Percentiles rank a stretch among this genome's conserved stretches.
Conservation (phyloP, 2,888 invertebrate genomes). For the Dryadula phaetusa region DNA sequence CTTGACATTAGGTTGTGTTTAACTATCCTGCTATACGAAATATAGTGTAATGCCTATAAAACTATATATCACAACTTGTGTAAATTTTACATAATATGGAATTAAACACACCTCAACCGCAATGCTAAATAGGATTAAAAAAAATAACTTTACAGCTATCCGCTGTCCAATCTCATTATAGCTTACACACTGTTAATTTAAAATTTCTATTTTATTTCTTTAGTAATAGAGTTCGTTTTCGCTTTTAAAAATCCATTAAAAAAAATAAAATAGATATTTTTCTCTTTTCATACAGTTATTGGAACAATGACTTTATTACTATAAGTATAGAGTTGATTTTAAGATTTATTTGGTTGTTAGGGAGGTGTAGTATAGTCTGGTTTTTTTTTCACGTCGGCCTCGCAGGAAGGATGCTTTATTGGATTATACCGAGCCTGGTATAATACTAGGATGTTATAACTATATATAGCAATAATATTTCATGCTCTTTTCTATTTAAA, state of each 20-base stretch:
- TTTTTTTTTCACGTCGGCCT: constrained; percentile 29
- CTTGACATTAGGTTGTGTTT: too few relatives aligned
- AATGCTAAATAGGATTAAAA: constrained; percentile 41
- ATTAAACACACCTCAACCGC: constrained; percentile 36
- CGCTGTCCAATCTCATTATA: constrained; percentile 28
- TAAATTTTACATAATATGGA: constrained; percentile 3
- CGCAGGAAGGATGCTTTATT: constrained; percentile 38
- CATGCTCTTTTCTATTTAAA: too few relatives aligned
- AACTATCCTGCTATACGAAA: too few relatives aligned
- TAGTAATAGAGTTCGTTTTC: neutral
- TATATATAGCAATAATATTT: too few relatives aligned
- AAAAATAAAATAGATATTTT: neutral
- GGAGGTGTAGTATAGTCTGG: constrained; percentile 10
- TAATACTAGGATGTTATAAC: neutral
- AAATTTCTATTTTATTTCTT: neutral
- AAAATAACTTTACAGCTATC: constrained; percentile 28
- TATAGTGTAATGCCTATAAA: too few relatives aligned
- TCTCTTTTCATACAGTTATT: neutral
- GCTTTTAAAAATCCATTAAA: neutral
- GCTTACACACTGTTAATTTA: constrained; percentile 25
- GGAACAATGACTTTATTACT: constrained; percentile 11
- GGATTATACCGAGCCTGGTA: constrained; percentile 29
- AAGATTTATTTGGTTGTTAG: constrained; percentile 2
- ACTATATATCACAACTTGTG: neutral
- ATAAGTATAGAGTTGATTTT: neutral